phyloP scores from a whole-genome alignment of 2,888 invertebrate genomes.

The Helicoverpa assulta region DNA sequence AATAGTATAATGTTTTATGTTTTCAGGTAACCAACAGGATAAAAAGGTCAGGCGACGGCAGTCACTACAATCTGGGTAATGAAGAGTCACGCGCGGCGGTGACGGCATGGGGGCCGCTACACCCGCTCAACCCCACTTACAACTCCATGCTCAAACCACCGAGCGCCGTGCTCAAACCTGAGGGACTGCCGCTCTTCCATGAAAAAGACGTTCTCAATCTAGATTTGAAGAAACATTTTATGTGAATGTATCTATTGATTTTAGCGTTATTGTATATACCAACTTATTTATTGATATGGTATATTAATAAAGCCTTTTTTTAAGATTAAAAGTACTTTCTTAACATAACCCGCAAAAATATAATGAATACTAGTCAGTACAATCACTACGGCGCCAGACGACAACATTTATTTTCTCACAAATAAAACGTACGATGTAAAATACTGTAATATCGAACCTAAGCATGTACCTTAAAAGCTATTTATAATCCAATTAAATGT shows the following conservation, averaged over 20 bases:
- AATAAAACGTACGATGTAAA: too few relatives aligned
- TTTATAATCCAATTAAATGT: too few relatives aligned
- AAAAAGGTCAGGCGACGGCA: conserved; percentile 92
- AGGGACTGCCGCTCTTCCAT: conserved; percentile 79
- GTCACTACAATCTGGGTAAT: conserved; percentile 88
- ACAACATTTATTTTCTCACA: too few relatives aligned
- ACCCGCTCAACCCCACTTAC: conserved; percentile 85
- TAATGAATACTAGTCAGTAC: too few relatives aligned
- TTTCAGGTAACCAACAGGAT: conserved; percentile 89
- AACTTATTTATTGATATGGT: background rate
- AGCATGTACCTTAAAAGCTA: too few relatives aligned
- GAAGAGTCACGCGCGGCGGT: conserved; percentile 76
- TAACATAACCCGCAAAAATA: too few relatives aligned
- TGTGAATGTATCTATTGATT: background rate
- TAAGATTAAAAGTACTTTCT: too few relatives aligned
- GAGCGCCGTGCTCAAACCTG: conserved; percentile 69
- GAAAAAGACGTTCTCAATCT: conserved; percentile 69
- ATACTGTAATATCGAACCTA: too few relatives aligned
- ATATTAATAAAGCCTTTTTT: background rate
- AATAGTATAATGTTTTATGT: conserved; percentile 2
- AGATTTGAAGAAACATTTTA: background rate
- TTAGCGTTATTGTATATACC: background rate
- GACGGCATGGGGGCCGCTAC: conserved; percentile 76
- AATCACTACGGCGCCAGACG: too few relatives aligned
- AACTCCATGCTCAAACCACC: conserved; percentile 74